Percentiles rank a stretch among this genome's conserved stretches.
These are phyloP conservation scores for Dendroctonus ponderosae DNA, from an alignment of 1,140 invertebrate species.

Conservation along the genomic window DNA sequence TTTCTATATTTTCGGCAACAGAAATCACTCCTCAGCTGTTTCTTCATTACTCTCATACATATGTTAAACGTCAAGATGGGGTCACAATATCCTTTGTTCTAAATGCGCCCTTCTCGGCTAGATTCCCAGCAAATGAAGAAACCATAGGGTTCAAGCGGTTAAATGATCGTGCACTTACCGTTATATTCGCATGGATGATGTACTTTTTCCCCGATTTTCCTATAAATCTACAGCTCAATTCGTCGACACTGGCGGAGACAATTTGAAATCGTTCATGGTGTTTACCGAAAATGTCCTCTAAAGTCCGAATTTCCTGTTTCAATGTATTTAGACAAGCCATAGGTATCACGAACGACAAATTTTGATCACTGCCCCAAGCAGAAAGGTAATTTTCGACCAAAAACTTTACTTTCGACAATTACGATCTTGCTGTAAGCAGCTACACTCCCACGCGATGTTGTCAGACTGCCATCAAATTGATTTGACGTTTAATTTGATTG, in stretches of 20 bases:
- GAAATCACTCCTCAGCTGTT: conserved; percentile 37
- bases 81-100: conserved; percentile 43
- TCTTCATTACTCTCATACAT: conserved; percentile 33
- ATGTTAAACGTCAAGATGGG: conserved; percentile 49
- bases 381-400: background rate
- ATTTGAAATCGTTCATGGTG: conserved; percentile 96
- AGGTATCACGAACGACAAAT: conserved; percentile 46
- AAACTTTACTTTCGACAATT: background rate
- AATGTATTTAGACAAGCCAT: conserved; percentile 98
- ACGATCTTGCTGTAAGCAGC: background rate
- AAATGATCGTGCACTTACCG: conserved; percentile 66
- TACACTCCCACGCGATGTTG: conserved; percentile 12
- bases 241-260: conserved; percentile 95
- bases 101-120: conserved; percentile 4
- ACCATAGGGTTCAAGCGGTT: background rate
- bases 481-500: no score
- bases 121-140: no score
- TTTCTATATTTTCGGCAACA: conserved; percentile 35
- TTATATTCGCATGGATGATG: conserved; percentile 97
- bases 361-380: conserved; percentile 25
- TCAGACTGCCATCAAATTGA: background rate
- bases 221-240: conserved; percentile 95
- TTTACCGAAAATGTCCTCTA: conserved; percentile 93
- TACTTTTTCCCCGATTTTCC: conserved; percentile 91
- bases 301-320: conserved; percentile 95